Evolutionary conservation across 2,113 vertebrate genomes (phyloP).

Genomic region (Amblyornis subalaris): DNA sequence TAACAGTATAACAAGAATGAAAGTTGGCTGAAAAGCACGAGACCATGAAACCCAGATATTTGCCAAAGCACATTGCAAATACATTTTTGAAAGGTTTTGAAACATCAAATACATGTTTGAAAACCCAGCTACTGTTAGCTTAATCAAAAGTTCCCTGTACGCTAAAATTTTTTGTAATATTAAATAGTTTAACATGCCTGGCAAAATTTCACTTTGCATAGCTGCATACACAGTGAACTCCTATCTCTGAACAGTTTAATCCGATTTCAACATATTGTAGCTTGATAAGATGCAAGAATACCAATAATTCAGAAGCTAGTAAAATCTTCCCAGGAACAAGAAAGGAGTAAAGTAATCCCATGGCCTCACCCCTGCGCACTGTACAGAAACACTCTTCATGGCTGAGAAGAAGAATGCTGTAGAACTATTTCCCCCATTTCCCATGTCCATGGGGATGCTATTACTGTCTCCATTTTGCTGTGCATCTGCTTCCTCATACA

Average conservation of each 20-base stretch:
- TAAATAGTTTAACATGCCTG: background rate
- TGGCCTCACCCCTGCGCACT: accelerated
- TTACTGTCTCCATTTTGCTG: background rate
- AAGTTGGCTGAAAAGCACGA: background rate
- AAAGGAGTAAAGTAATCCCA: background rate
- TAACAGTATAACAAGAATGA: background rate
- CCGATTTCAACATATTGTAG: background rate
- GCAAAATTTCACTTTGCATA: background rate
- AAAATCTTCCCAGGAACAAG: background rate
- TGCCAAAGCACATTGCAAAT: background rate
- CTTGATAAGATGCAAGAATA: background rate
- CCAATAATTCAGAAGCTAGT: background rate
- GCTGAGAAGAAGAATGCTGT: background rate
- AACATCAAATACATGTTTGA: background rate
- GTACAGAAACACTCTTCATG: background rate
- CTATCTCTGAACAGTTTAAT: background rate
- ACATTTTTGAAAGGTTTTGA: background rate
- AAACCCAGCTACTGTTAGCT: background rate
- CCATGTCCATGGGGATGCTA: background rate
- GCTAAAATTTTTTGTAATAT: background rate
- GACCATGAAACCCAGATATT: background rate
- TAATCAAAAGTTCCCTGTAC: background rate
- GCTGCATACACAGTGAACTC: background rate
- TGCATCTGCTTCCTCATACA: background rate
- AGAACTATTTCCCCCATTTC: background rate